These are phyloP conservation scores for Corydoras sp. DNA, from an alignment of 2,113 vertebrate species.

Conservation along the genomic window DNA sequence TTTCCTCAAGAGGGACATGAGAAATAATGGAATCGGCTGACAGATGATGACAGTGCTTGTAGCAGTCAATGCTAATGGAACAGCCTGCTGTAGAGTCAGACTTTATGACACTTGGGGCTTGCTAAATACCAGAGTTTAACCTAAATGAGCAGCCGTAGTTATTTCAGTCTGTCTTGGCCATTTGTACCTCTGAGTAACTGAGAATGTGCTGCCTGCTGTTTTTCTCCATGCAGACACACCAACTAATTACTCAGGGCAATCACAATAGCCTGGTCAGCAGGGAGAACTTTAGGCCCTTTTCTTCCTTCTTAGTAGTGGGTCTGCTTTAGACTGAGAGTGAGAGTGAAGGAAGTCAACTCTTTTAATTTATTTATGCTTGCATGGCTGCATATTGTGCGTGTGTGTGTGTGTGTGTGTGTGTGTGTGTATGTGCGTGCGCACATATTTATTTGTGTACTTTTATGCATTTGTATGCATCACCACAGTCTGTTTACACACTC, in stretches of 20 bases:
- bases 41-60: constrained; percentile 26
- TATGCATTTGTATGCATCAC: too few relatives aligned
- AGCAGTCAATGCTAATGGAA: constrained; percentile 13
- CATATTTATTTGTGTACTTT: too few relatives aligned
- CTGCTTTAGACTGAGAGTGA: constrained; percentile 18
- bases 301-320: constrained; percentile 4
- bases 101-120: constrained; percentile 11
- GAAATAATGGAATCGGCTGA: constrained; percentile 9
- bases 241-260: constrained; percentile 33
- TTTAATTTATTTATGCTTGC: constrained; percentile 34
- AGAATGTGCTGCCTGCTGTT: constrained; percentile 35
- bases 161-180: constrained; percentile 9
- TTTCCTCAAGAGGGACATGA: constrained; percentile 8
- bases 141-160: constrained; percentile 23
- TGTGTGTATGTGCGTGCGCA: too few relatives aligned
- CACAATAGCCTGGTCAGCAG: constrained; percentile 31
- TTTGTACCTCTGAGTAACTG: constrained; percentile 14
- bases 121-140: not conserved
- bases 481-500: too few relatives aligned
- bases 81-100: constrained; percentile 6
- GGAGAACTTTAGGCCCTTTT: constrained; percentile 19
- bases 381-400: constrained; percentile 24
- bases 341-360: constrained; percentile 23
- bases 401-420: not conserved
- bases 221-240: constrained; percentile 29